Evolutionary conservation across 2,888 invertebrate genomes (phyloP), one percentile per base, ranked within the genome.

Genomic region (Heteromyza rotundicornis): DNA sequence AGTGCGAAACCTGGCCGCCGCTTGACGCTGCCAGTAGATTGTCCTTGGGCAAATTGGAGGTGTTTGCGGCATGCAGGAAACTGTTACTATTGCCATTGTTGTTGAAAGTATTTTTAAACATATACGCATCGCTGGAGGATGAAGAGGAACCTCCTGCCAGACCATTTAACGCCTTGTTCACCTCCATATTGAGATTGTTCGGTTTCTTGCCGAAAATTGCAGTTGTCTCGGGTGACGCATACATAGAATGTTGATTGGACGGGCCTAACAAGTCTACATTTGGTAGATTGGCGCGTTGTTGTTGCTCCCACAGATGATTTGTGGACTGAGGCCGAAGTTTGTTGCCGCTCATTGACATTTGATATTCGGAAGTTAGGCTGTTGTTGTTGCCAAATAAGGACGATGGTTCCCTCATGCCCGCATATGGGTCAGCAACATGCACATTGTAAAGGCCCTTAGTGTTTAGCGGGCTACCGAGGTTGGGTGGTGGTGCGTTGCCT

Each of bases 341-440:
- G 52, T 56, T 8, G 52, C 65, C 59, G 24, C 44, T 44, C 16
- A 56, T 23, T 14, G 35, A 2, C n/a, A n/a, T 5, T 27, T 27
- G 27, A 56, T 66, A 35, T 44, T 62, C 24, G 16, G 64, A 66
- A 57, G 57, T 63, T 44, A 32, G 59, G 55, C 61, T 60, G 53
- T 59, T 62, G 60, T 63, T 64, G 55, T 66, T 70, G 50, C 62
- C 64, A 63, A 62, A 68, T 50, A 49, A 3, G 47, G 2, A 64
- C 40, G 14, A 58, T 49, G 54, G 53, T 56, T 57, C 63, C 58
- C 62, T 51, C 1, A 24, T 44, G 1, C 55, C 59, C 44, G 57
- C 57, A 53, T 76, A 77, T 19, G 77, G 64, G 62, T 77, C 77
- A 20, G 68, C 47, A 51, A 71, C 65, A 54, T 73, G 58, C 62